Conservation (phyloP, 2,888 invertebrate genomes). For the Metalampra italica region DNA sequence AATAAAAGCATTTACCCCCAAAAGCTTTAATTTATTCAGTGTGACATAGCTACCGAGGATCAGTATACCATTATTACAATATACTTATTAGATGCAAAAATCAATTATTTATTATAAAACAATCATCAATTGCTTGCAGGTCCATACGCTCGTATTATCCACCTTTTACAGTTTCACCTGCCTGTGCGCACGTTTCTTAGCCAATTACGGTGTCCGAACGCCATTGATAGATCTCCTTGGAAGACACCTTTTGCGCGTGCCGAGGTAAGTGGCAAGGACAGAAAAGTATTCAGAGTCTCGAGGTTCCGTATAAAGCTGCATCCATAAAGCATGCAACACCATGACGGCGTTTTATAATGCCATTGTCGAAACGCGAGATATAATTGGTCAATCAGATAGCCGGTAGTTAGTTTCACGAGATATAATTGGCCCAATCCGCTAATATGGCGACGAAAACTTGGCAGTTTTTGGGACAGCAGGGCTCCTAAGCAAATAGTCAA, state of each 20-base stretch:
- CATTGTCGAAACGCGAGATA: no score
- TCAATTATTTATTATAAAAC: background rate
- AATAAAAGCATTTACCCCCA: slow-evolving; percentile 4
- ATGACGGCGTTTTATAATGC: no score
- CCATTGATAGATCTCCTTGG: slow-evolving; percentile 54
- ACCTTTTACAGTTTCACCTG: slow-evolving; percentile 60
- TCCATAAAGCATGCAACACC: no score
- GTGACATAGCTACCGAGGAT: background rate
- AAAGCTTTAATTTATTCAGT: background rate
- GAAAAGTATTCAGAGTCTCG: slow-evolving; percentile 1
- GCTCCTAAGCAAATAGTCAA: no score
- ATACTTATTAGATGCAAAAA: background rate
- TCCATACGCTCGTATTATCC: background rate
- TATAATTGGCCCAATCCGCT: no score
- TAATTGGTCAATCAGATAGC: no score
- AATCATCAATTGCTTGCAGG: background rate
- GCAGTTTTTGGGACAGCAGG: no score
- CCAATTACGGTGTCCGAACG: slow-evolving; percentile 51
- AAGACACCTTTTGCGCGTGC: slow-evolving; percentile 57
- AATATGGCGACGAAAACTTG: no score
- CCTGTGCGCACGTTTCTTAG: slow-evolving; percentile 35
- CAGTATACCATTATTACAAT: background rate
- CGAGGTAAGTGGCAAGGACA: slow-evolving; percentile 23
- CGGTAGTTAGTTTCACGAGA: no score
- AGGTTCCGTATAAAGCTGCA: background rate